Evolutionary conservation across 2,797 vertebrate species (phyloP).

Genomic region (Falco cherrug): DNA sequence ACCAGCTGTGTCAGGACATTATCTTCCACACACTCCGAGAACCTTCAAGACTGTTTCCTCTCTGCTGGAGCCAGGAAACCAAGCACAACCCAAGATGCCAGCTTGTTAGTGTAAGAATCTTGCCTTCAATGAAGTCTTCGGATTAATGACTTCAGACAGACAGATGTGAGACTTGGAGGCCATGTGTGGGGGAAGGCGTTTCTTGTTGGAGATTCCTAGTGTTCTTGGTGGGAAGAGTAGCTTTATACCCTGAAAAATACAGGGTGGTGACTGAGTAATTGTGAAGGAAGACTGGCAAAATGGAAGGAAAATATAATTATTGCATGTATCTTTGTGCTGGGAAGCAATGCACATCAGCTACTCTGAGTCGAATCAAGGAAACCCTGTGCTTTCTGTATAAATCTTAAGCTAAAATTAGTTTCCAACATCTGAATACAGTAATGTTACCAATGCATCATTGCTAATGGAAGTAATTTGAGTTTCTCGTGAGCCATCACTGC

Average conservation of each 20-base stretch:
- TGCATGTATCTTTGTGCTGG: neutral
- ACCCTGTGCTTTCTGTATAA: neutral
- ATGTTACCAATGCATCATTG: neutral
- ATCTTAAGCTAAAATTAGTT: conserved; percentile 7
- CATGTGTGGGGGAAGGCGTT: neutral
- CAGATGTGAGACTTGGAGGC: conserved; percentile 49
- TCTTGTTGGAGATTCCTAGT: neutral
- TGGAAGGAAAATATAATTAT: conserved; percentile 10
- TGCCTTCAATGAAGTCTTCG: conserved; percentile 18
- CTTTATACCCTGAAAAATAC: conserved; percentile 32
- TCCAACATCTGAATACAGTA: neutral
- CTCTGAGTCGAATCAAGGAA: neutral
- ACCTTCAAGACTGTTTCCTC: too few species aligned
- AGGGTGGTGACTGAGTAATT: neutral
- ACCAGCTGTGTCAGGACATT: too few species aligned
- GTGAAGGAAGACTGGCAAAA: neutral
- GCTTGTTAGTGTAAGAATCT: conserved; percentile 34
- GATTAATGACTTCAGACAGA: conserved; percentile 67
- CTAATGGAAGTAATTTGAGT: conserved; percentile 42
- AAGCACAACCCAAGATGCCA: neutral
- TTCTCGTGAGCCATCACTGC: conserved; percentile 43
- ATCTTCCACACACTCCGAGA: too few species aligned
- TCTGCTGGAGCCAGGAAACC: neutral
- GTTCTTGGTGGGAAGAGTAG: neutral
- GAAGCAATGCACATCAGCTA: neutral